A percentile compares a stretch with the other conserved stretches of the same genome.
Evolutionary conservation across 2,797 vertebrate genomes (phyloP).

Genomic region (Cyprinodon diabolis): DNA sequence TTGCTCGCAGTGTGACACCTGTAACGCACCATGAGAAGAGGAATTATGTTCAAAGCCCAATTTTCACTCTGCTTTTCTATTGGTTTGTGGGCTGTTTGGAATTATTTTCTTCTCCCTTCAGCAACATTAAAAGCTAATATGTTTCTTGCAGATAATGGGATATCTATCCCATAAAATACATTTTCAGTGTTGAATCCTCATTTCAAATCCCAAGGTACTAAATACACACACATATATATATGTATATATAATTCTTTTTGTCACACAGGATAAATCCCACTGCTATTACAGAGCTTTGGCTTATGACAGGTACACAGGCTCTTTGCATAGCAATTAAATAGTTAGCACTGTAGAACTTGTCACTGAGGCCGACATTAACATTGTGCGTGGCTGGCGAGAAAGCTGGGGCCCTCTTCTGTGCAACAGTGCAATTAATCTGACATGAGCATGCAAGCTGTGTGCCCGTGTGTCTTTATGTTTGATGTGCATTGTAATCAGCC

Average conservation of each 20-base stretch:
- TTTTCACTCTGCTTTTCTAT: slow-evolving; percentile 10
- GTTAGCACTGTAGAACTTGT: slow-evolving; percentile 30
- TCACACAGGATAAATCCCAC: slow-evolving; percentile 20
- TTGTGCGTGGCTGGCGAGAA: slow-evolving; percentile 41
- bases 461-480: slow-evolving; percentile 24
- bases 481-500: slow-evolving; percentile 57
- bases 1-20: slow-evolving; percentile 1
- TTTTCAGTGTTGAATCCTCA: not conserved
- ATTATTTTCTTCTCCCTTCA: slow-evolving; percentile 14
- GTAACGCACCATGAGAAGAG: not conserved
- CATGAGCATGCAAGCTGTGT: slow-evolving; percentile 18
- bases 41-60: not conserved
- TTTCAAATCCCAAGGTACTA: not conserved
- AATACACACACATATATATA: not conserved
- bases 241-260: not conserved
- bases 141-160: not conserved
- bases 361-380: slow-evolving; percentile 55
- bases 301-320: slow-evolving; percentile 45
- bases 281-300: slow-evolving; percentile 32
- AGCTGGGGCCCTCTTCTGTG: slow-evolving; percentile 39
- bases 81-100: not conserved
- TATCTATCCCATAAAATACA: slow-evolving; percentile 7
- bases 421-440: slow-evolving; percentile 67
- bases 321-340: slow-evolving; percentile 51
- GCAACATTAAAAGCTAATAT: not conserved